Evolutionary conservation across 1,140 invertebrate species (phyloP).

Genomic region (Leptonema lineaticorne): DNA sequence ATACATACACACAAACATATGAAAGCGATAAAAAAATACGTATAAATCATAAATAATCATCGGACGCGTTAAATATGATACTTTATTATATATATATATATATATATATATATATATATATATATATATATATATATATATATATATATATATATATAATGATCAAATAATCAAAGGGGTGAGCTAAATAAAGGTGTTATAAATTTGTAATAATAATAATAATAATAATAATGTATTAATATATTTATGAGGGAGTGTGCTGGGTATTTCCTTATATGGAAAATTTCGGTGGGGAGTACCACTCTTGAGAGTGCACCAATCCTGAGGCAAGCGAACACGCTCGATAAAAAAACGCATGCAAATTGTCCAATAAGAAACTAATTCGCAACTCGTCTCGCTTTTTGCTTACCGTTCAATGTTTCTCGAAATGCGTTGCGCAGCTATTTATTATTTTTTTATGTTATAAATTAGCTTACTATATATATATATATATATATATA

Average conservation of each 20-base stretch:
- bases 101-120: no score
- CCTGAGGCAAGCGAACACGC: neutral
- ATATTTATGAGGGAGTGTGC: conserved; percentile 12
- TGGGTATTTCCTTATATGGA: conserved; percentile 11
- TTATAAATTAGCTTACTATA: neutral
- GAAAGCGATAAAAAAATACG: no score
- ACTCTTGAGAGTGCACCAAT: conserved; percentile 15
- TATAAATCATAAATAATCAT: no score
- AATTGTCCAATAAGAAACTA: conserved; percentile 28
- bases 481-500: no score
- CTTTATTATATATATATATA: no score
- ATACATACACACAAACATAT: no score
- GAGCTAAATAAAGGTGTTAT: neutral
- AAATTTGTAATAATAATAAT: conserved; percentile 3
- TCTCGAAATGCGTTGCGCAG: neutral
- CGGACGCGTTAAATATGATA: no score
- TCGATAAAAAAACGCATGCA: conserved; percentile 14
- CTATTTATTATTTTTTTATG: neutral
- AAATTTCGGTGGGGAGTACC: neutral
- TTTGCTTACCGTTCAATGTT: neutral
- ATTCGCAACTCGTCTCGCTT: conserved; percentile 8
- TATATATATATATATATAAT: no score
- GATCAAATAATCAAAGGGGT: neutral
- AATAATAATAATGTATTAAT: no score
- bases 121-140: no score